Base-by-base conservation (phyloP, 2,113 vertebrate species). In the Phaethon lepturus region DNA sequence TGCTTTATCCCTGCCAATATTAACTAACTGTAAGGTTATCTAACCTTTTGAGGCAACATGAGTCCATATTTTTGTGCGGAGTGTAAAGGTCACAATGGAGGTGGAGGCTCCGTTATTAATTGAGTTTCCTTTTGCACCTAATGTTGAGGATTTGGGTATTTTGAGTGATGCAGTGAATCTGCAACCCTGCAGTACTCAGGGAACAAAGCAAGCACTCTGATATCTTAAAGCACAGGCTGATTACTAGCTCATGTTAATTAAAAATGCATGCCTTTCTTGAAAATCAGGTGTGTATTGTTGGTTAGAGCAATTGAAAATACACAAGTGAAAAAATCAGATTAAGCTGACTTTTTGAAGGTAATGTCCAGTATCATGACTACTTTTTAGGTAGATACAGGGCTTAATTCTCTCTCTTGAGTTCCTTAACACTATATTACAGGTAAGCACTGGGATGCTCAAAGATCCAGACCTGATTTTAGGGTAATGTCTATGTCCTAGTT, bases 181-280 rank as follows among this genome's bases (percentile, higher is more conserved):
- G 38, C 5, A 47, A 84, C 38, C 29, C 42, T 79, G 59, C 24
- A 29, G 49, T 38, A 31, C 26, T 58, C 0, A 0, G 45, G 72
- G 53, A 78, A 9, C 5, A 1, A 42, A 64, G 69, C 22, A 75
- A 93, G 42, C 33, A 12, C 40, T 60, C 38, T 8, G 17, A 40
- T 31, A 67, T 40, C 73, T 85, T 58, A n/a, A 56, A 95, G 76
- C 75, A 88, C 25, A 29, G 74, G 40, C 59, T 59, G 74, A 59
- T 84, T 17, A 16, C 23, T 89, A 82, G 71, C 55, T 82, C 42
- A 79, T n/a, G 33, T 90, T 91, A 81, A 95, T 89, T 92, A 94
- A 87, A 94, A 64, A 69, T 62, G 89, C 7, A 11, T 8, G 10
- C 56, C 16, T 80, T 74, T 53, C 55, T 71, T 60, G 17, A 33